A percentile compares a stretch with the other conserved stretches of the same genome.
Conservation (phyloP, 64 coral and sea anemone species). For the Dendrophyllia cribrosa region DNA sequence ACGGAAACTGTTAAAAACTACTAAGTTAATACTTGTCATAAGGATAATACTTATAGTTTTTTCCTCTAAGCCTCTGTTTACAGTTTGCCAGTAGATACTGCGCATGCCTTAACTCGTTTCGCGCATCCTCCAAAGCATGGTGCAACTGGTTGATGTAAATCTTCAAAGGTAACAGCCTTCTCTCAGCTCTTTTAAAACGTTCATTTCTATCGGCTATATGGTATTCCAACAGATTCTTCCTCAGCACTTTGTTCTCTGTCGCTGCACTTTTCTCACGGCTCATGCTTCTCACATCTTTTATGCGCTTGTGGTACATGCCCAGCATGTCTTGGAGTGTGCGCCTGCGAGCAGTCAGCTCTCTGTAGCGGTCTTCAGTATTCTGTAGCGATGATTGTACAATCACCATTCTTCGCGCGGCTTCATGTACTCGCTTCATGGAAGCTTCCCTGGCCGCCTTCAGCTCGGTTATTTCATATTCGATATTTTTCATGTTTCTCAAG, state of each 20-base stretch:
- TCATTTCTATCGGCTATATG: conserved; percentile 56
- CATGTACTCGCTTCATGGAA: conserved; percentile 50
- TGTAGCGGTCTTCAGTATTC: conserved; percentile 53
- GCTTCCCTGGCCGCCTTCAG: conserved; percentile 70
- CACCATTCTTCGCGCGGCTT: conserved; percentile 33
- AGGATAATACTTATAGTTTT: conserved; percentile 46
- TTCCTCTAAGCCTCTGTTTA: conserved; percentile 46
- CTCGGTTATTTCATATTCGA: conserved; percentile 84
- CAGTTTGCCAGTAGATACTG: conserved; percentile 46
- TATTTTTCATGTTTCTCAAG: conserved; percentile 69
- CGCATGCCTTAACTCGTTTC: conserved; percentile 37
- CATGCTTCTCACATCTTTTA: conserved; percentile 36
- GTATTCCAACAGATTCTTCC: conserved; percentile 67
- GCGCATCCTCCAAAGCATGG: conserved; percentile 60
- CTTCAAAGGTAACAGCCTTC: conserved; percentile 70
- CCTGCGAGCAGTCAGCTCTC: conserved; percentile 24
- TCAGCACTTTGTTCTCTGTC: conserved; percentile 40
- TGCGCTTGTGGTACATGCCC: conserved; percentile 67
- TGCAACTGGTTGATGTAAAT: conserved; percentile 80
- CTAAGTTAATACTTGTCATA: background rate
- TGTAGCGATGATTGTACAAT: conserved; percentile 55
- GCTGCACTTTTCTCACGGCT: conserved; percentile 18
- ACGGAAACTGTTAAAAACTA: no score
- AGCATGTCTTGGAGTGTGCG: conserved; percentile 71
- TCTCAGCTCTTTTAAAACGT: conserved; percentile 65